phyloP scores from a whole-genome alignment of 2,797 vertebrate species.

The Pantherophis vulpinus region DNA sequence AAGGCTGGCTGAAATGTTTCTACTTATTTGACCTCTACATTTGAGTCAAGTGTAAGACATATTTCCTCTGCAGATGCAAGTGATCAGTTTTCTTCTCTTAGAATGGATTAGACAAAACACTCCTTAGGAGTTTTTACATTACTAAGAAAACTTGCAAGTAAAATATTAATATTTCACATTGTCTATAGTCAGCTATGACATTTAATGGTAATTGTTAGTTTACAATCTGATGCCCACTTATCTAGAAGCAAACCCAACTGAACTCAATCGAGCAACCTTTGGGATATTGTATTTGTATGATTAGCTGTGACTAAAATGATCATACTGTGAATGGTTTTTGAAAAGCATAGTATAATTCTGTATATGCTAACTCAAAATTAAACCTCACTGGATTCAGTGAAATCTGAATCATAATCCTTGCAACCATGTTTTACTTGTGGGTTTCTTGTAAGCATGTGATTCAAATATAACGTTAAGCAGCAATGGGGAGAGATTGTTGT shows the following conservation, averaged over 20 bases:
- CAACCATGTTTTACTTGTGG: neutral
- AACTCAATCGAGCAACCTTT: neutral
- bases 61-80: neutral
- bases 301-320: neutral
- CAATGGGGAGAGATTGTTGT: neutral
- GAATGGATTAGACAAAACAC: neutral
- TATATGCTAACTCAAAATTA: neutral
- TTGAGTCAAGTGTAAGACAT: neutral
- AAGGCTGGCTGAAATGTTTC: neutral
- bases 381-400: neutral
- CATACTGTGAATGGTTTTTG: neutral
- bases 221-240: neutral
- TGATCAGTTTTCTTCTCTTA: neutral
- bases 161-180: neutral
- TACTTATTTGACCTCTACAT: neutral
- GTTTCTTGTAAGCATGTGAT: neutral
- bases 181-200: neutral
- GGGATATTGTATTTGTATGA: neutral
- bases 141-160: neutral
- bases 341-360: neutral
- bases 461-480: neutral
- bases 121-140: neutral
- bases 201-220: neutral
- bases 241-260: neutral
- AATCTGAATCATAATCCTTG: neutral